phyloP scores from a whole-genome alignment of 37 sponge, comb jelly and placozoan species.

The Petrosia ficiformis region DNA sequence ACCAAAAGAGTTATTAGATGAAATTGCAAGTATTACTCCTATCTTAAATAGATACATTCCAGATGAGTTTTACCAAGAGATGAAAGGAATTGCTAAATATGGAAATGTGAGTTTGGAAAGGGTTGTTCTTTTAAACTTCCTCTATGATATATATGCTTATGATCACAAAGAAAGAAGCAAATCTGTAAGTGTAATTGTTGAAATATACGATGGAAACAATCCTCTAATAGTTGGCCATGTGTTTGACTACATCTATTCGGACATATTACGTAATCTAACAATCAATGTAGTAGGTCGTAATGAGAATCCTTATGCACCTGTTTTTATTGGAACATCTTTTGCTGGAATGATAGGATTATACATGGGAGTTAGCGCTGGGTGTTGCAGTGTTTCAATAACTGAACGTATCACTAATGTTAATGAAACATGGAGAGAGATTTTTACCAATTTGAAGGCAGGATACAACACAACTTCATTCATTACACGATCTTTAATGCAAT shows the following conservation, averaged over 20 bases:
- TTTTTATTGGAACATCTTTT: conserved; percentile 73
- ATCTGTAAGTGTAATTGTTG: conserved; percentile 89
- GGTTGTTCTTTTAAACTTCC: conserved; percentile 46
- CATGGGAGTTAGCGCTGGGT: conserved; percentile 68
- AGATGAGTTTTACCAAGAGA: conserved; percentile 62
- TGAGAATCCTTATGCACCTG: conserved; percentile 50
- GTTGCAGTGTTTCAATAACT: conserved; percentile 76
- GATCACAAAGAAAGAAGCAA: background rate
- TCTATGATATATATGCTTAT: conserved; percentile 78
- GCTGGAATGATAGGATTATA: conserved; percentile 83
- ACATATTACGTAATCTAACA: conserved; percentile 56
- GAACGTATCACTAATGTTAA: conserved; percentile 74
- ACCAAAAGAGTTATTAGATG: conserved; percentile 31
- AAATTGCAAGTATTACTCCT: conserved; percentile 27
- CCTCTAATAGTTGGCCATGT: conserved; percentile 79
- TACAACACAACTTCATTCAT: conserved; percentile 18
- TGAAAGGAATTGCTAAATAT: conserved; percentile 36
- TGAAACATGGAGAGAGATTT: conserved; percentile 50
- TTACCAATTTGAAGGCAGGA: conserved; percentile 36
- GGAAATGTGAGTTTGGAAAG: conserved; percentile 40
- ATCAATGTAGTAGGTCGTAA: conserved; percentile 71
- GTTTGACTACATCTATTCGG: conserved; percentile 71
- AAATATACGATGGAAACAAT: conserved; percentile 86
- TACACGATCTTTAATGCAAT: conserved; percentile 45
- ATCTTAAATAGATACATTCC: conserved; percentile 56